phyloP scores from a whole-genome alignment of 2,113 vertebrate species.

The Sturnus vulgaris region DNA sequence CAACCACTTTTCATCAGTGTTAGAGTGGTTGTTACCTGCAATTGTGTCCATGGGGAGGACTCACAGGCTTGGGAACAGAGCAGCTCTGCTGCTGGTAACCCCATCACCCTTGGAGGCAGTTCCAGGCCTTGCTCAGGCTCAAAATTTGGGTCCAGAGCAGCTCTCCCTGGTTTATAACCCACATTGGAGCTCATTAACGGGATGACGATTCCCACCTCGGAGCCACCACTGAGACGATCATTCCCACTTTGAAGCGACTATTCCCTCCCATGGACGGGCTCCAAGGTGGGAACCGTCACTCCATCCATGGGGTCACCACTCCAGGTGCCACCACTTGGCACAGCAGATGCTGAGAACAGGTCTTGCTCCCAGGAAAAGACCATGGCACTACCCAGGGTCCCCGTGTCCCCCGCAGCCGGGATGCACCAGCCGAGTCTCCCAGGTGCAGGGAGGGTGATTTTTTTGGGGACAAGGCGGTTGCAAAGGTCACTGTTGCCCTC shows the following conservation, averaged over 20 bases:
- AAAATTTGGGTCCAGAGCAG: accelerated
- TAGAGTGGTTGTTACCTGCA: accelerated
- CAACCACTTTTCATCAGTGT: accelerated
- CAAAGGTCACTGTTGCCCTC: conserved; percentile 70
- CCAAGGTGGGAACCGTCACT: neutral
- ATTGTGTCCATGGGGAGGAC: accelerated
- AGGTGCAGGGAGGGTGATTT: neutral
- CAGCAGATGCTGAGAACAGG: neutral
- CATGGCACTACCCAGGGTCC: accelerated
- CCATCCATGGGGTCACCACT: accelerated
- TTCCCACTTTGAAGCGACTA: neutral
- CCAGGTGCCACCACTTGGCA: neutral
- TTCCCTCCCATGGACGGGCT: neutral
- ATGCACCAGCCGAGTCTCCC: neutral
- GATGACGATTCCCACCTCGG: neutral
- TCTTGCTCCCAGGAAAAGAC: accelerated
- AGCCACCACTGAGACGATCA: neutral
- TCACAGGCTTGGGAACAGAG: accelerated
- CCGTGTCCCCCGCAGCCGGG: accelerated
- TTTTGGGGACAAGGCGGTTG: neutral
- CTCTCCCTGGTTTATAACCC: neutral
- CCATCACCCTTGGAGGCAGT: accelerated
- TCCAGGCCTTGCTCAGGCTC: accelerated
- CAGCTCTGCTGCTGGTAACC: too few relatives aligned
- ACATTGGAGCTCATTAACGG: accelerated